Base-by-base conservation (phyloP, 2,888 invertebrate genomes). In the Synanthedon tipuliformis region DNA sequence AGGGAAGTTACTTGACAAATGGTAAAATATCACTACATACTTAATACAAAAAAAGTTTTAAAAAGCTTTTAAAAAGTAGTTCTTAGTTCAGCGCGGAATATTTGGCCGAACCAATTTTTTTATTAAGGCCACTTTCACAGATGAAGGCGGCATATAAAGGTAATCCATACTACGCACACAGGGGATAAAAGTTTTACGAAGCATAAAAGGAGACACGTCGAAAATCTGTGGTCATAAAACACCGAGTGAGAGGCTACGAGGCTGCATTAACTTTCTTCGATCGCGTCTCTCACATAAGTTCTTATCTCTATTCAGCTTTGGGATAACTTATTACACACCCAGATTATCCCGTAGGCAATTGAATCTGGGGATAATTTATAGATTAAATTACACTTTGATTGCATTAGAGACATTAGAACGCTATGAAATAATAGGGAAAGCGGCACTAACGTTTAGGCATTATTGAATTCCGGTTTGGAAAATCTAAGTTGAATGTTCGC, bases 401-500 rank as follows among this genome's bases (percentile, higher is more conserved):
- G 13, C 34, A 50, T n/a, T 27, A 12, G 23, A 27, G 50, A 50
- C 12, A 27, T 12, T 12, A 50, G 40, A 12, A 18, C 49, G 23
- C 49, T 49, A n/a, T 50, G 23, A 13, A 40, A 50, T 50, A 50
- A 50, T 50, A n/a, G n/a, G n/a, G 15, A 34, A n/a, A n/a, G 34
- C 4, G 34, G 13, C 13, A 34, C 34, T 12, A 27, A 34, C 40
- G 34, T 27, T 49, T 49, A 49, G 18, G 49, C 23, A 59, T 70
- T 75, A 76, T 79, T 75, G 76, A 73, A 78, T 74, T 76, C 66
- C 71, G 58, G 68, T 68, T 75, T 74, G 73, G 73, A 77, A 78
- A 79, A 75, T 76, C 71, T 75, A 73, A 78, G 73, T 75, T 75
- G 76, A 80, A 81, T 73, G 75, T 71, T 68, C 78, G 75, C 75